These are phyloP conservation scores for Tupiocoris notatus DNA, from an alignment of 2,888 invertebrate genomes.

Conservation along the genomic window DNA sequence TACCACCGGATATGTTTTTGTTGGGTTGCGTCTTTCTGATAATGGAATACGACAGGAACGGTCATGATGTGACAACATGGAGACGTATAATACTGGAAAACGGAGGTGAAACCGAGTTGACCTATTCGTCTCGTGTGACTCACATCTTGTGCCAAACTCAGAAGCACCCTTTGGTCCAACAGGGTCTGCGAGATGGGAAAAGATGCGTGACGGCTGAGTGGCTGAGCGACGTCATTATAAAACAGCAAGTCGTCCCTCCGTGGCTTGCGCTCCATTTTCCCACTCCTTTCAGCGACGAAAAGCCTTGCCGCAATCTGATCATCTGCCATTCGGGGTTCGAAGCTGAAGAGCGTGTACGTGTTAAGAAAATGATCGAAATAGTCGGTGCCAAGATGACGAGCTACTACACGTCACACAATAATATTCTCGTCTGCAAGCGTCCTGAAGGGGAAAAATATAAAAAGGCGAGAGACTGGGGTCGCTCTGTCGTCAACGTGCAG, in stretches of 20 bases:
- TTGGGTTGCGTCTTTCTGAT: slow-evolving; percentile 91
- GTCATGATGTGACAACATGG: slow-evolving; percentile 63
- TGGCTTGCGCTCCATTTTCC: slow-evolving; percentile 94
- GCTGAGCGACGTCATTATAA: slow-evolving; percentile 86
- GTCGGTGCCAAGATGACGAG: slow-evolving; percentile 79
- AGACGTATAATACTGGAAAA: slow-evolving; percentile 71
- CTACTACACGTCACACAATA: slow-evolving; percentile 63
- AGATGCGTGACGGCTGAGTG: slow-evolving; percentile 81
- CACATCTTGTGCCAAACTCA: slow-evolving; percentile 91
- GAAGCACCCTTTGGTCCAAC: slow-evolving; percentile 85
- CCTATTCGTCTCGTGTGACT: slow-evolving; percentile 82
- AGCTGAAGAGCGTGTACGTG: slow-evolving; percentile 75
- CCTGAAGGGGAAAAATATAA: slow-evolving; percentile 83
- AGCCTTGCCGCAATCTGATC: slow-evolving; percentile 64
- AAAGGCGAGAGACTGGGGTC: slow-evolving; percentile 88
- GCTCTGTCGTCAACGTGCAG: slow-evolving; percentile 85
- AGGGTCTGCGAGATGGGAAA: slow-evolving; percentile 65
- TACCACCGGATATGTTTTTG: slow-evolving; percentile 84
- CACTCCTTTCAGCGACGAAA: slow-evolving; percentile 67
- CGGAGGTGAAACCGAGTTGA: slow-evolving; percentile 84
- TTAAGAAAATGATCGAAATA: slow-evolving; percentile 80
- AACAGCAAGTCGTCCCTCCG: slow-evolving; percentile 84
- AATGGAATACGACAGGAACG: slow-evolving; percentile 75
- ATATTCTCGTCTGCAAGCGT: slow-evolving; percentile 70
- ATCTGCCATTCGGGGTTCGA: slow-evolving; percentile 87